Conservation (phyloP, 1,140 invertebrate genomes). For the Nasonia vitripennis region DNA sequence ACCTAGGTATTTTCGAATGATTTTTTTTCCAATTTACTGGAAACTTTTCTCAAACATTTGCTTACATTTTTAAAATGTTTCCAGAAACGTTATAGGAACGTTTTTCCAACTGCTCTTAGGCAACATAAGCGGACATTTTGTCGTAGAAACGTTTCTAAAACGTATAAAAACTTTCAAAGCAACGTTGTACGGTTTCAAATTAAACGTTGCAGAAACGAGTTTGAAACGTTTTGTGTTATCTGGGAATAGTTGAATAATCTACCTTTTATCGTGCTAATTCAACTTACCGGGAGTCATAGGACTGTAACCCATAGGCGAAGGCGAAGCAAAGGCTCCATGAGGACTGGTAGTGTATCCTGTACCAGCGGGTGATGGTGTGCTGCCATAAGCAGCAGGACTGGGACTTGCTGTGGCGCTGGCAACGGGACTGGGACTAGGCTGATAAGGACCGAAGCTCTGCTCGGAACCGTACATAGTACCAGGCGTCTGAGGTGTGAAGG, state of each 20-base stretch:
- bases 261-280: neutral
- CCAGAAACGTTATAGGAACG: no score
- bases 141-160: no score
- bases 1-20: no score
- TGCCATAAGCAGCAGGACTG: slow-evolving; percentile 79
- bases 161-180: no score
- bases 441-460: slow-evolving; percentile 93
- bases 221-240: no score
- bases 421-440: slow-evolving; percentile 84
- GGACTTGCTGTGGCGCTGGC: slow-evolving; percentile 75
- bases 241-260: neutral
- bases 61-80: no score
- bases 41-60: no score
- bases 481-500: slow-evolving; percentile 95
- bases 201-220: no score
- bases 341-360: slow-evolving; percentile 81
- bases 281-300: slow-evolving; percentile 87
- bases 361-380: slow-evolving; percentile 82
- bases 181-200: no score
- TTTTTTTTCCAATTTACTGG: no score
- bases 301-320: slow-evolving; percentile 86
- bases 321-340: slow-evolving; percentile 80
- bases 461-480: slow-evolving; percentile 92
- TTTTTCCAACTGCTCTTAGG: no score
- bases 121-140: no score